A percentile compares a stretch with the other conserved stretches of the same genome.
phyloP scores from a whole-genome alignment of 2,113 vertebrate genomes.

The Conger conger region DNA sequence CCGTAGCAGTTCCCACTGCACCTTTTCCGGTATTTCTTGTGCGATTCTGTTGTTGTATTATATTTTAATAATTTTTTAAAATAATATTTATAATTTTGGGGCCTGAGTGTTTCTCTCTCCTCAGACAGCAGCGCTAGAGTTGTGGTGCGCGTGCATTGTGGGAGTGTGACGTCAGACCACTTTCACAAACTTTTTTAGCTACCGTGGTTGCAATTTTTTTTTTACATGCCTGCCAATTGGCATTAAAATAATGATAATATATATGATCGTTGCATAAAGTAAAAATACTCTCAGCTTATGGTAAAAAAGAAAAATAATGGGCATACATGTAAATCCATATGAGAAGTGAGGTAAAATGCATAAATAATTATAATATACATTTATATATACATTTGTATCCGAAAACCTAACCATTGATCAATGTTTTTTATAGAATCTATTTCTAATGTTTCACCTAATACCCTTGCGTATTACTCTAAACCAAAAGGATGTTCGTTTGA shows the following conservation, averaged over 20 bases:
- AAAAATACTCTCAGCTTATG: not conserved
- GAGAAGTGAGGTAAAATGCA: not conserved
- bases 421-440: not conserved
- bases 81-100: slow-evolving; percentile 55
- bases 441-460: not conserved
- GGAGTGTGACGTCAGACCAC: slow-evolving; percentile 73
- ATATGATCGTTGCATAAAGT: not conserved
- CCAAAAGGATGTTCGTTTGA: not conserved
- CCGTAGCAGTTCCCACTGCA: slow-evolving; percentile 10
- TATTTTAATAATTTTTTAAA: slow-evolving; percentile 53
- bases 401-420: not conserved
- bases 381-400: not conserved
- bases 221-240: slow-evolving; percentile 19
- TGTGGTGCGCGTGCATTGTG: slow-evolving; percentile 71
- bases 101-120: slow-evolving; percentile 62
- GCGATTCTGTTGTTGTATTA: slow-evolving; percentile 35
- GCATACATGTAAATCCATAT: not conserved
- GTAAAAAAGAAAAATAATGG: not conserved
- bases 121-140: slow-evolving; percentile 57
- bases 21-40: slow-evolving; percentile 17
- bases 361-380: not conserved
- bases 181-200: slow-evolving; percentile 38
- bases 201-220: slow-evolving; percentile 44
- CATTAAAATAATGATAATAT: not conserved
- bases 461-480: not conserved